Percentiles rank a stretch among this genome's conserved stretches.
These are phyloP conservation scores for Cercopithecus neglectus DNA, from an alignment of 2,797 vertebrate species.

Conservation along the genomic window DNA sequence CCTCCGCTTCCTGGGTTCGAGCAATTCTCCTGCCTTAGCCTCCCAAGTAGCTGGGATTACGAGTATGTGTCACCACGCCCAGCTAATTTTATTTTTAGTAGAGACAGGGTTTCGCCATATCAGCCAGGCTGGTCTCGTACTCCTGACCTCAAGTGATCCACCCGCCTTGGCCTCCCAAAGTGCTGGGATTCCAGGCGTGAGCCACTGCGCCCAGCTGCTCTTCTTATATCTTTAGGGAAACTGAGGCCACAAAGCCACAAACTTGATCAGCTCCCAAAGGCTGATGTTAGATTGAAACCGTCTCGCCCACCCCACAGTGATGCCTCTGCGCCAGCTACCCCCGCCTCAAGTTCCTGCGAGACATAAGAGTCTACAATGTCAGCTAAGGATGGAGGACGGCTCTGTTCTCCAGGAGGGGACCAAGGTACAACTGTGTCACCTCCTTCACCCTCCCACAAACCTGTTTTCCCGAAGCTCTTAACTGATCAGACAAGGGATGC, in stretches of 20 bases:
- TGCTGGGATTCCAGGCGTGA: not conserved
- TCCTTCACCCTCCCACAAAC: not conserved
- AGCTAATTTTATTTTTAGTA: not conserved
- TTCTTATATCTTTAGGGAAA: not conserved
- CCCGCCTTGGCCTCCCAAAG: not conserved
- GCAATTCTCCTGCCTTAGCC: not conserved
- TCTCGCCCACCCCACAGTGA: not conserved
- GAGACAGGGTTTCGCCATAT: not conserved
- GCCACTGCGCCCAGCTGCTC: fast-evolving
- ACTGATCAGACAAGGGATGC: not conserved
- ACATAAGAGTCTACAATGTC: fast-evolving
- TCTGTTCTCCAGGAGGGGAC: not conserved
- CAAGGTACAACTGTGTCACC: not conserved
- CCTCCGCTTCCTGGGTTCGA: not conserved
- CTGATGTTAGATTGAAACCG: fast-evolving
- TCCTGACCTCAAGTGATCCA: not conserved
- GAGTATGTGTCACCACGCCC: not conserved
- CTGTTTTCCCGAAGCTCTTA: not conserved
- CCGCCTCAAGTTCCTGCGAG: not conserved
- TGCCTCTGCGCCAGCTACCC: fast-evolving
- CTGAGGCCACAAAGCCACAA: not conserved
- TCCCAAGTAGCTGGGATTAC: not conserved
- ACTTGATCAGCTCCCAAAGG: not conserved
- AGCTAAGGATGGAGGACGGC: not conserved
- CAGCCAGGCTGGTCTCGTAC: not conserved